These are phyloP conservation scores for Motacilla alba DNA, from an alignment of 2,113 vertebrate species.

Conservation along the genomic window DNA sequence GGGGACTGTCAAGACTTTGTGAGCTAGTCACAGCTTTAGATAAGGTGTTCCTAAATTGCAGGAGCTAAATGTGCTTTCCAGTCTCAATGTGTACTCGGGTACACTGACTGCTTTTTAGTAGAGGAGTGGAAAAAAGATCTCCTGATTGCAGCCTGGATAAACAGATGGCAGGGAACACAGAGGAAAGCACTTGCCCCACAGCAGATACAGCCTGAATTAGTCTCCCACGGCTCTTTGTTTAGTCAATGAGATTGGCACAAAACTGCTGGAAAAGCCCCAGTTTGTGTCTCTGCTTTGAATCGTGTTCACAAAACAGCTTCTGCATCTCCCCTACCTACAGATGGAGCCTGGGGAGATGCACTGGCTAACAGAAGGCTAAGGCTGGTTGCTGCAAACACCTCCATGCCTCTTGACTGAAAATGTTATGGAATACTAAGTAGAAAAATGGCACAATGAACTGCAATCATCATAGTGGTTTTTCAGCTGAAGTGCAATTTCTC, in stretches of 20 bases:
- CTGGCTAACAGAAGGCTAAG: not conserved
- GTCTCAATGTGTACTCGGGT: not conserved
- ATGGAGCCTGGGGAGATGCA: not conserved
- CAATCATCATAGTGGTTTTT: not conserved
- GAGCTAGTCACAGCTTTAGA: not conserved
- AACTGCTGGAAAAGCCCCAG: not conserved
- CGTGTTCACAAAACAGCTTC: not conserved
- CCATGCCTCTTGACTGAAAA: not conserved
- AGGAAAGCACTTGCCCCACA: not conserved
- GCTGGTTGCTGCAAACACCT: not conserved
- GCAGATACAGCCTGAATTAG: not conserved
- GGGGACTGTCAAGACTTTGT: not conserved
- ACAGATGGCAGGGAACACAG: not conserved
- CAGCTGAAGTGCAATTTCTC: not conserved
- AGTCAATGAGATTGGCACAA: not conserved
- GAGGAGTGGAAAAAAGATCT: not conserved
- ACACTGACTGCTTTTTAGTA: not conserved
- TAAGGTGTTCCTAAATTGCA: not conserved
- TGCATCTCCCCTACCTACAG: not conserved
- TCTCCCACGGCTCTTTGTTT: not conserved
- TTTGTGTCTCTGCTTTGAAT: not conserved
- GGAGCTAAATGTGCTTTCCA: not conserved
- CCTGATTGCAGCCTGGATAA: not conserved
- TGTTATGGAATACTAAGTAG: not conserved
- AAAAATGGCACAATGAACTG: not conserved